These are phyloP conservation scores for Emys orbicularis DNA, from an alignment of 2,797 vertebrate genomes.

Conservation along the genomic window DNA sequence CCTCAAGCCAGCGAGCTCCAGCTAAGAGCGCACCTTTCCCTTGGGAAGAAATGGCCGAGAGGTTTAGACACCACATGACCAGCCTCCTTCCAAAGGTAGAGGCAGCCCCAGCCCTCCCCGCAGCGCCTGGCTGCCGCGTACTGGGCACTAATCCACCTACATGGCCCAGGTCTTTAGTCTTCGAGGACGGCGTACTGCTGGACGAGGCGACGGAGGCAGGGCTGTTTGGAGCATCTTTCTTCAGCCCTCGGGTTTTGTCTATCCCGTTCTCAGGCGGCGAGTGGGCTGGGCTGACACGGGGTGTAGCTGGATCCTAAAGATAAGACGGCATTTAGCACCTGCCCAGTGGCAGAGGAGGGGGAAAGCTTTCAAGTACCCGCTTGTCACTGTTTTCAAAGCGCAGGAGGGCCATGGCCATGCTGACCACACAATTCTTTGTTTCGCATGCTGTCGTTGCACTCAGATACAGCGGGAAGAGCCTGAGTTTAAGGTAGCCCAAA, in stretches of 20 bases:
- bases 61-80: neutral
- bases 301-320: slow-evolving; percentile 91
- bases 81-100: neutral
- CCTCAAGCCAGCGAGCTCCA: neutral
- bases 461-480: neutral
- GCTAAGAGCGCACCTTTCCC: neutral
- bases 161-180: slow-evolving; percentile 95
- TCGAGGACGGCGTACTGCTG: slow-evolving; percentile 96
- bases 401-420: too few relatives aligned
- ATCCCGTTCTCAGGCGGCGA: slow-evolving; percentile 95
- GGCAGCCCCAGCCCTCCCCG: too few relatives aligned
- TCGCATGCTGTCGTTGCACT: neutral
- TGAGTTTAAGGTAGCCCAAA: neutral
- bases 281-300: slow-evolving; percentile 93
- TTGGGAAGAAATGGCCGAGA: neutral
- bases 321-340: neutral
- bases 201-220: slow-evolving; percentile 96
- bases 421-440: neutral
- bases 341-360: neutral
- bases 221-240: slow-evolving; percentile 95
- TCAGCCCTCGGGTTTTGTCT: slow-evolving; percentile 91
- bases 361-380: too few relatives aligned
- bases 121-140: neutral
- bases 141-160: slow-evolving; percentile 79
- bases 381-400: neutral